These are phyloP conservation scores for Lagothrix lagotricha DNA, from an alignment of 2,797 vertebrate species.

Conservation along the genomic window DNA sequence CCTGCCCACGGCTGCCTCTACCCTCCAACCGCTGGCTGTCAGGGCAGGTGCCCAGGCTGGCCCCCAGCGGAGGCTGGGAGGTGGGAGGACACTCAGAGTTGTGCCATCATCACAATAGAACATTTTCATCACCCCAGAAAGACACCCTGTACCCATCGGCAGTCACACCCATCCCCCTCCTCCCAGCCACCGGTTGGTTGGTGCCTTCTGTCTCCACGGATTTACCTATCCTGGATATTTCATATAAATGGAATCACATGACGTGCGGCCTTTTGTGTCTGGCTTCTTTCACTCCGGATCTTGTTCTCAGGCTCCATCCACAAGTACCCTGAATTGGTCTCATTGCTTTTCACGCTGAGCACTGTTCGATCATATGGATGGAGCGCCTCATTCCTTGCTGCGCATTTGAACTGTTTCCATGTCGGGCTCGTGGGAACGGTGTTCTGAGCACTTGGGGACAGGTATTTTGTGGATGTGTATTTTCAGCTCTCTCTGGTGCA, in stretches of 20 bases:
- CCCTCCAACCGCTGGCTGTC: rapidly evolving
- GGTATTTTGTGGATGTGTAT: background rate
- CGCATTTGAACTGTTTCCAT: rapidly evolving
- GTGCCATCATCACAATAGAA: background rate
- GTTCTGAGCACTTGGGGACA: rapidly evolving
- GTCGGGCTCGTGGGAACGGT: rapidly evolving
- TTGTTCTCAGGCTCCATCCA: rapidly evolving
- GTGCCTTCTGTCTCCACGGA: background rate
- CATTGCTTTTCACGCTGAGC: rapidly evolving
- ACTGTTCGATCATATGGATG: rapidly evolving
- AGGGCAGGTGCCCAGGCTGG: background rate
- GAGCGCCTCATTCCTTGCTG: rapidly evolving
- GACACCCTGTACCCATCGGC: rapidly evolving
- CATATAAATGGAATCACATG: rapidly evolving
- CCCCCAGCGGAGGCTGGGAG: background rate
- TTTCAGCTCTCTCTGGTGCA: background rate
- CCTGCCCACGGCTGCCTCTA: too few species aligned
- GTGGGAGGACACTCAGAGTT: background rate
- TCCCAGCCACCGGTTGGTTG: background rate
- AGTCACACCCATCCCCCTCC: rapidly evolving
- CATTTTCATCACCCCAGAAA: background rate
- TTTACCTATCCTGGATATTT: background rate
- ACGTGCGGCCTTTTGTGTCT: rapidly evolving
- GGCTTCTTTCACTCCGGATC: rapidly evolving
- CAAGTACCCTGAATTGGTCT: rapidly evolving